Percentiles rank a stretch among this genome's conserved stretches.
Conservation (phyloP, 1,140 invertebrate species). For the Pogonomyrmex californicus region DNA sequence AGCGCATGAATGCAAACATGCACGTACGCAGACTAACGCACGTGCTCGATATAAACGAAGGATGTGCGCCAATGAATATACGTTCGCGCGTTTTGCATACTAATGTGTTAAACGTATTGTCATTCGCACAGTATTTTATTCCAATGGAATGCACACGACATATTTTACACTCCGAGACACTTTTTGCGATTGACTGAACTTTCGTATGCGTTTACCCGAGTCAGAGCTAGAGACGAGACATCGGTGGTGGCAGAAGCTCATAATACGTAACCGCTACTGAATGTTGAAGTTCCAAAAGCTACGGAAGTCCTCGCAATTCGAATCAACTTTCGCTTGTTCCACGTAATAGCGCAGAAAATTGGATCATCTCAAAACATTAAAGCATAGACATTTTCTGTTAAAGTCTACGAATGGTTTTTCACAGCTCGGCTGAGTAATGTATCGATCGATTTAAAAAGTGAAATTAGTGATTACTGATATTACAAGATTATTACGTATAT, state of each 20-base stretch:
- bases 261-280: background rate
- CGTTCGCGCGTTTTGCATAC: conserved; percentile 28
- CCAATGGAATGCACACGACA: background rate
- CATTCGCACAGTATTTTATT: conserved; percentile 48
- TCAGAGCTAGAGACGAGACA: conserved; percentile 25
- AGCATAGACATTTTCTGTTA: background rate
- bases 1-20: background rate
- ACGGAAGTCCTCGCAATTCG: background rate
- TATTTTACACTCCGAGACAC: conserved; percentile 37
- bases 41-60: conserved; percentile 41
- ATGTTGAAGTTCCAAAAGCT: background rate
- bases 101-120: conserved; percentile 31
- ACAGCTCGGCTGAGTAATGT: background rate
- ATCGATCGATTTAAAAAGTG: background rate
- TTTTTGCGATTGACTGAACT: conserved; percentile 17
- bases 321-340: conserved; percentile 43
- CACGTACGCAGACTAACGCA: background rate
- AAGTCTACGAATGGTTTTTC: conserved; percentile 6
- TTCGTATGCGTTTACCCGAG: background rate
- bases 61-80: conserved; percentile 48
- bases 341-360: conserved; percentile 49
- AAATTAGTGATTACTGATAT: background rate
- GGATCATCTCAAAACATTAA: conserved; percentile 45
- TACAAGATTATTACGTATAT: no score
- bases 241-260: conserved; percentile 1